Conservation (phyloP, 92 coral and sea anemone species). For the Paramuricea clavata region DNA sequence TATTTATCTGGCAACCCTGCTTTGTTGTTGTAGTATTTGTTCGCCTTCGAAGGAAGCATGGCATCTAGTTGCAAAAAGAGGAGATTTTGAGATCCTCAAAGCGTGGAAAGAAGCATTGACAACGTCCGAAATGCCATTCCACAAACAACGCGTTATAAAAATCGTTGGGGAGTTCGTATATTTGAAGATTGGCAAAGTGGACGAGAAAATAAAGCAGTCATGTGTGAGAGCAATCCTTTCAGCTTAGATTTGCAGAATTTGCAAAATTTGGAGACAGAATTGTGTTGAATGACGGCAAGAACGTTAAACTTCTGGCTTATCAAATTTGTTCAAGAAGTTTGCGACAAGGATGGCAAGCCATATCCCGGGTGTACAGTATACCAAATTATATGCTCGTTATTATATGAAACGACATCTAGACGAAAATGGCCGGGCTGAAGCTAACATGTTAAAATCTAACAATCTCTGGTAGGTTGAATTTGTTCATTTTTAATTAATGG, state of each 20-base stretch:
- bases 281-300: neutral
- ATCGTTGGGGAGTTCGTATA: slow-evolving; percentile 13
- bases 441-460: neutral
- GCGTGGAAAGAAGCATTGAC: slow-evolving; percentile 8
- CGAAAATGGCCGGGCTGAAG: neutral
- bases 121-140: slow-evolving; percentile 3
- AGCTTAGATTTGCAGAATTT: neutral
- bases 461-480: slow-evolving; percentile 11
- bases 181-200: neutral
- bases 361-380: slow-evolving; percentile 13
- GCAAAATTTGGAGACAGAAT: neutral
- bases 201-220: neutral
- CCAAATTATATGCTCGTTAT: slow-evolving; percentile 21
- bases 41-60: neutral
- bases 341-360: neutral
- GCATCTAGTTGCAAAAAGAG: neutral
- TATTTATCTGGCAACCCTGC: no score
- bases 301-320: slow-evolving; percentile 12
- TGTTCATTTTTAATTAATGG: neutral
- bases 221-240: neutral
- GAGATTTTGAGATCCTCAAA: slow-evolving; percentile 19
- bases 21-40: slow-evolving; percentile 9
- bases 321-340: slow-evolving; percentile 24
- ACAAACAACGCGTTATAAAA: slow-evolving; percentile 7
- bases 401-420: slow-evolving; percentile 12